phyloP scores from a whole-genome alignment of 2,797 vertebrate genomes.

The Megaceryle alcyon region DNA sequence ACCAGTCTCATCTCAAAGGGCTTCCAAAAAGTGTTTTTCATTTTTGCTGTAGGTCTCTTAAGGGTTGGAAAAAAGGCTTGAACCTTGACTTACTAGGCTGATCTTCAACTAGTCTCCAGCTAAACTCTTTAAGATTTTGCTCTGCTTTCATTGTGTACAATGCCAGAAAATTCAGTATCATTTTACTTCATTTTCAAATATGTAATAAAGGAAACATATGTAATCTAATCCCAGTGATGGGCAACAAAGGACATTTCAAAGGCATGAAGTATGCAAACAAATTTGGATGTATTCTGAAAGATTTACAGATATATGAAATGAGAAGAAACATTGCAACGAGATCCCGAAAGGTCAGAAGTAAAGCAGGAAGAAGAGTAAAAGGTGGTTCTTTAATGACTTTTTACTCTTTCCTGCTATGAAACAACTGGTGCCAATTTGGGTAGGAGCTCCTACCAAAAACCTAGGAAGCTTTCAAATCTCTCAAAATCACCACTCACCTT shows the following conservation, averaged over 20 bases:
- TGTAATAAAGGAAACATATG: background rate
- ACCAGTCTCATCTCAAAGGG: background rate
- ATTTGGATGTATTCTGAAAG: background rate
- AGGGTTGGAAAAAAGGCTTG: background rate
- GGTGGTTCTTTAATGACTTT: background rate
- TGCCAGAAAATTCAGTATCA: background rate
- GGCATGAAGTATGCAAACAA: background rate
- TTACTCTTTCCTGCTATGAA: background rate
- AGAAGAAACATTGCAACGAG: background rate
- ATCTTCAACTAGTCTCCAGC: background rate
- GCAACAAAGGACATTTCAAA: background rate
- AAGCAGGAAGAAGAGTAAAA: background rate
- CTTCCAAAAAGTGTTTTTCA: background rate
- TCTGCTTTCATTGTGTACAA: background rate
- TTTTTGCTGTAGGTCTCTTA: background rate
- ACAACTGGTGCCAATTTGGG: background rate
- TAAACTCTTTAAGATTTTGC: background rate
- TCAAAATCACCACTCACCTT: background rate
- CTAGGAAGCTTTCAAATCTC: background rate
- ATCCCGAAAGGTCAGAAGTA: background rate
- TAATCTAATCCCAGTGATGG: background rate
- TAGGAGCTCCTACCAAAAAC: background rate
- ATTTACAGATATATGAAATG: background rate
- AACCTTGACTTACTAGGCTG: background rate
- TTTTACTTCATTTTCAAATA: background rate